Conservation (phyloP, 2,113 vertebrate species). For the Elanus axillaris region DNA sequence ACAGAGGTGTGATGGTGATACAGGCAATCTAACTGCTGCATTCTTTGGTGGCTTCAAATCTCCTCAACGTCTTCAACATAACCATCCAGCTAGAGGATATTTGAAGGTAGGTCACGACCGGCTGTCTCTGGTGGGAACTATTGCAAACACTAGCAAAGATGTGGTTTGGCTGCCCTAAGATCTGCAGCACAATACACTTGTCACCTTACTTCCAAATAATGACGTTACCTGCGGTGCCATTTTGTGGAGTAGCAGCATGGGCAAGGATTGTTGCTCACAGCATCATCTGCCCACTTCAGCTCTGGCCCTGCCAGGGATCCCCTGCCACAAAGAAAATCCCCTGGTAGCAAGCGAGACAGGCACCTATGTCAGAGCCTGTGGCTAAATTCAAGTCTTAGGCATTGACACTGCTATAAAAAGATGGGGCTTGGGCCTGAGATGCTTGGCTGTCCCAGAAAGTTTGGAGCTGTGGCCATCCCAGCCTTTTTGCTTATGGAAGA, state of each 20-base stretch:
- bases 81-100: neutral
- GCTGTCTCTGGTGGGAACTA: neutral
- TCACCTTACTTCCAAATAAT: neutral
- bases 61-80: neutral
- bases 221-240: neutral
- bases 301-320: neutral
- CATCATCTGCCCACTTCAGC: neutral
- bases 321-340: neutral
- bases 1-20: neutral
- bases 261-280: accelerated
- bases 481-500: neutral
- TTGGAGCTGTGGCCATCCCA: neutral
- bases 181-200: neutral
- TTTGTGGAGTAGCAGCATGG: neutral
- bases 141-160: neutral
- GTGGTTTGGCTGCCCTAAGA: neutral
- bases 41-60: neutral
- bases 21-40: neutral
- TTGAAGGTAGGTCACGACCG: neutral
- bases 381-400: neutral
- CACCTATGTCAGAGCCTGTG: neutral
- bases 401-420: accelerated
- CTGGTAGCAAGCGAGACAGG: neutral
- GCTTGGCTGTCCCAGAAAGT: neutral
- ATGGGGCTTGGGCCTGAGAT: neutral